phyloP scores from a whole-genome alignment of 2,797 vertebrate genomes.

The Crocidura indochinensis region DNA sequence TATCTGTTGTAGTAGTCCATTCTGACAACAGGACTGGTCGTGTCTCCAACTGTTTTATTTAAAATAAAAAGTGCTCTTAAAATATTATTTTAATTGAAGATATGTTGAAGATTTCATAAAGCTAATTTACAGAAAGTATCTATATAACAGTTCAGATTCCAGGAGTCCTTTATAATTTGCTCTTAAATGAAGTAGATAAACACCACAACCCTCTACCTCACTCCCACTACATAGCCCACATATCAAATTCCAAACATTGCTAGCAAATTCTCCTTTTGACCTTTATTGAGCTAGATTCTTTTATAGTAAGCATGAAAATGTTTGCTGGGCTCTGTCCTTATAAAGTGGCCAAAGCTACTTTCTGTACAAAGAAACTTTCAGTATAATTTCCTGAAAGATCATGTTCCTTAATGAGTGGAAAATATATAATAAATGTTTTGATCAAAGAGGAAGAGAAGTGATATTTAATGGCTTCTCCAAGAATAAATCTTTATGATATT shows the following conservation, averaged over 20 bases:
- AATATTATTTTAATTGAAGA: background rate
- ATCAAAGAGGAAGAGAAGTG: background rate
- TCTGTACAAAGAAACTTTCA: no score
- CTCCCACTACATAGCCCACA: no score
- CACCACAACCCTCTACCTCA: no score
- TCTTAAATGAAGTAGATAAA: no score
- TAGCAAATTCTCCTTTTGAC: no score
- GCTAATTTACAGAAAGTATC: background rate
- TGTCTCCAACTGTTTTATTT: conserved; percentile 6
- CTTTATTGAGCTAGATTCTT: no score
- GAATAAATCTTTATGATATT: background rate
- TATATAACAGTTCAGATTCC: no score
- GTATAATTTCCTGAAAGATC: background rate
- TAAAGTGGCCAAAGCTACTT: no score
- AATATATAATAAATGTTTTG: background rate
- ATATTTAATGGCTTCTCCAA: background rate
- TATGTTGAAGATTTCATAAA: conserved; percentile 13
- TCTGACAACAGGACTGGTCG: background rate
- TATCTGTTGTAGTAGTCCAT: background rate
- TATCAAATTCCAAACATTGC: no score
- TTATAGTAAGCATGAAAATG: no score
- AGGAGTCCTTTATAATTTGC: no score
- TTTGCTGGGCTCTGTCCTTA: no score
- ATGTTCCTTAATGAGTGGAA: background rate
- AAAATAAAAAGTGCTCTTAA: background rate